Evolutionary conservation across 2,797 vertebrate species (phyloP), one percentile per base, ranked within the genome.

Genomic region (Tangara arthus): DNA sequence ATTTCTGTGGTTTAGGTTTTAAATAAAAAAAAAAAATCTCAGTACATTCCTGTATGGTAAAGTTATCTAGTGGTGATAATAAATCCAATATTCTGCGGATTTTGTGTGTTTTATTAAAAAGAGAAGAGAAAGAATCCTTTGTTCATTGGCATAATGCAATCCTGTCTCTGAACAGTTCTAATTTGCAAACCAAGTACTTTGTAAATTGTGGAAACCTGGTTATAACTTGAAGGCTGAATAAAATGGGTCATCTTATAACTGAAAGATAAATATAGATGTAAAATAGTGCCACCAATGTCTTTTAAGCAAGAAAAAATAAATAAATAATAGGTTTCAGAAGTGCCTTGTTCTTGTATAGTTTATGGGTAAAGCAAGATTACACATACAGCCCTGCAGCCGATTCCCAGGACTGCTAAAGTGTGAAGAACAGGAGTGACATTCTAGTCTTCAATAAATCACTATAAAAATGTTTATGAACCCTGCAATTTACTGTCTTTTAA

Each of bases 381-480:
- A 89, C 41, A 81, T 55, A 91, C 69, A 97, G 97, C 95, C 96
- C 96, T 88, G 94, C 96, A 90, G 97, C 95, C 59, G 97, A 96
- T 96, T 97, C 97, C 96, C 97, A 97, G 96, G 97, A 96, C 97
- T 97, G 97, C 97, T 97, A 98, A 98, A 97, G 97, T 98, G 97
- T 98, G 98, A 98, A 98, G 97, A 98, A 81, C 97, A 97, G 96
- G 91, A 90, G 95, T 97, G 97, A 98, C 97, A 97, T 97, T 97
- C 96, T 90, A 26, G 90, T 96, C 97, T 97, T 97, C 97, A 96
- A 98, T 98, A 98, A 98, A 98, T 98, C 98, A 97, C 97, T 96
- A 96, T 97, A 97, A 98, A 97, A 98, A 97, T 98, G 98, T 98
- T 98, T 98, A 98, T 98, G 98, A 98, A 98, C 96, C 98, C 97